phyloP scores from a whole-genome alignment of 1,140 invertebrate genomes.

The Neelides sp. region DNA sequence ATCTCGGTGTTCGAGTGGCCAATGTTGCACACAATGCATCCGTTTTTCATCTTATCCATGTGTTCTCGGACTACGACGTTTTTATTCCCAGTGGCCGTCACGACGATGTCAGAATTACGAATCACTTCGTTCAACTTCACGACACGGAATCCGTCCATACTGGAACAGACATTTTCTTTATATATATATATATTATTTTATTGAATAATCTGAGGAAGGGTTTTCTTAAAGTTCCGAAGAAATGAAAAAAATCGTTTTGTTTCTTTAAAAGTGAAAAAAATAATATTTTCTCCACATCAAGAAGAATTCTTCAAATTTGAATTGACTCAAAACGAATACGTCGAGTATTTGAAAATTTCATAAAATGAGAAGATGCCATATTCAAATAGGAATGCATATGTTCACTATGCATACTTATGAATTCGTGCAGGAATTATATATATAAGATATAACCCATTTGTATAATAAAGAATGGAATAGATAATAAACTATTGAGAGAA shows the following conservation, averaged over 20 bases:
- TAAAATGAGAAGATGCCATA: no score
- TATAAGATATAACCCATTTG: no score
- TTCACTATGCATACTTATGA: no score
- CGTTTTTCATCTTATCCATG: conserved; percentile 95
- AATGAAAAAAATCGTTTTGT: no score
- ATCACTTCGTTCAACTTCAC: conserved; percentile 92
- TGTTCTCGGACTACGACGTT: conserved; percentile 88
- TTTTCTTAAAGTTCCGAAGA: no score
- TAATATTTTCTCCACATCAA: no score
- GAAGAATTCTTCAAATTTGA: no score
- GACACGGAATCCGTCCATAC: conserved; percentile 94
- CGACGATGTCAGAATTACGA: conserved; percentile 80
- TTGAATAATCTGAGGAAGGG: not conserved
- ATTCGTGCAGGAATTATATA: no score
- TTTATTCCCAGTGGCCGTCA: conserved; percentile 93
- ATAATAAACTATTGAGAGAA: no score
- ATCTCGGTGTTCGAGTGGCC: conserved; percentile 97
- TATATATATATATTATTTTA: not conserved
- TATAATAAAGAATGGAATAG: no score
- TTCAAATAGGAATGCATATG: no score
- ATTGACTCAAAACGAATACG: not conserved
- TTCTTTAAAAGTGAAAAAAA: no score
- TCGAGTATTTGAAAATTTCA: not conserved
- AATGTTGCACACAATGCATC: conserved; percentile 95
- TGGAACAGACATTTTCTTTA: conserved; percentile 37